Percentiles rank a stretch among this genome's conserved stretches.
phyloP scores from a whole-genome alignment of 2,888 invertebrate species.

The Drosophila quinaria region DNA sequence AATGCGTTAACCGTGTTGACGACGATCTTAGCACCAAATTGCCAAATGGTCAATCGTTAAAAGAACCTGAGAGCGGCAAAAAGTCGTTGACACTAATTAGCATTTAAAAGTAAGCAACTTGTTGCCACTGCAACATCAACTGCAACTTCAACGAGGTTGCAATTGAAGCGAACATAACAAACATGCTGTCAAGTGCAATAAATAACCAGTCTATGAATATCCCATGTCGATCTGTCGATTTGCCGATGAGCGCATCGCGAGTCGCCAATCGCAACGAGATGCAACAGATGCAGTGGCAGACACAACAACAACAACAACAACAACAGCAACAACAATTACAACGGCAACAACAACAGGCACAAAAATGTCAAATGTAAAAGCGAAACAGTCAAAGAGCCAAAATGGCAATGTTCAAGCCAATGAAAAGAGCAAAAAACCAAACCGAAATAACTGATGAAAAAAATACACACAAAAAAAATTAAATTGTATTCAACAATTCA shows the following conservation, averaged over 20 bases:
- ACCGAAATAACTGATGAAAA: slow-evolving; percentile 27
- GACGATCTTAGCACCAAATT: slow-evolving; percentile 41
- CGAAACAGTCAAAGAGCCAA: slow-evolving; percentile 54
- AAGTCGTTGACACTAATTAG: slow-evolving; percentile 78
- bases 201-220: slow-evolving; percentile 70
- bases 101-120: slow-evolving; percentile 62
- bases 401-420: slow-evolving; percentile 40
- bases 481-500: slow-evolving; percentile 58
- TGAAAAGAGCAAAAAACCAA: slow-evolving; percentile 32
- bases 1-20: slow-evolving; percentile 11
- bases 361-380: slow-evolving; percentile 81
- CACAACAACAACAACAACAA: slow-evolving; percentile 5
- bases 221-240: slow-evolving; percentile 30
- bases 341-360: slow-evolving; percentile 27
- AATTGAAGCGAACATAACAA: slow-evolving; percentile 58
- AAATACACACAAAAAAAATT: slow-evolving; percentile 36
- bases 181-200: slow-evolving; percentile 65
- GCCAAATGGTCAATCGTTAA: slow-evolving; percentile 65
- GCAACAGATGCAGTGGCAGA: slow-evolving; percentile 41
- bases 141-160: slow-evolving; percentile 33
- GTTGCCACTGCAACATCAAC: slow-evolving; percentile 26
- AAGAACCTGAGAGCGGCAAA: slow-evolving; percentile 37
- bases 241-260: slow-evolving; percentile 45
- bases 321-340: slow-evolving; percentile 5
- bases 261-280: slow-evolving; percentile 24